Base-by-base conservation (phyloP, 2,888 invertebrate species). In the Nycteola revayana region DNA sequence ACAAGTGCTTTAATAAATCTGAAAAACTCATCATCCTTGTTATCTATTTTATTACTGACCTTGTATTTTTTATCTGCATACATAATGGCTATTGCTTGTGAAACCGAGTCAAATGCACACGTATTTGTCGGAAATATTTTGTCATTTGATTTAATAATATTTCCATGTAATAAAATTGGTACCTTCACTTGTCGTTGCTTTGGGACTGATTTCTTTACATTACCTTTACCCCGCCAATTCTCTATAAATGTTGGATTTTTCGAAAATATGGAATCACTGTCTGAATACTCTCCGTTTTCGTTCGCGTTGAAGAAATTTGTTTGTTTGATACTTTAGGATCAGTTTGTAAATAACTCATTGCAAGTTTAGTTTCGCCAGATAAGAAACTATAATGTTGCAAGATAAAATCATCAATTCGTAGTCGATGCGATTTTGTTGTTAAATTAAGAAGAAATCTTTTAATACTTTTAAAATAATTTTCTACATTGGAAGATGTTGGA, bases 141-240 rank as follows among this genome's bases (percentile, higher is more conserved):
- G 24, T 25, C 24, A 25, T 25, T 25, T 25, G 24, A 25, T 14
- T 25, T 25, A 25, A 25, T 25, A 25, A 25, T 25, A 25, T 25
- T 25, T 25, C 24, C 24, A 25, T 25, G 7, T 25, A 25, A 25
- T 25, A 25, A 25, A 25, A 25, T 25, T 25, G 24, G 24, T 25
- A 25, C 24, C 24, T 25, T 25, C 24, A 25, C 24, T 25, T 25
- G 24, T 9, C 24, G 9, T 25, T 25, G 24, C 24, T 25, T 25
- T 25, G 24, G 24, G 24, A 25, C 24, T 25, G 24, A 25, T 25
- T 25, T 25, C 24, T 25, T n/a, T 25, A 25, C 10, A 25, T 25
- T 25, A 25, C 24, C 24, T 25, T 25, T 25, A 25, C 24, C 9
- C 24, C 9, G 24, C 24, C 24, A 25, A 25, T 8, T 25, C 24